Evolutionary conservation across 2,888 invertebrate species (phyloP), one percentile per base, ranked within the genome.

Genomic region (Synergus japonicus): DNA sequence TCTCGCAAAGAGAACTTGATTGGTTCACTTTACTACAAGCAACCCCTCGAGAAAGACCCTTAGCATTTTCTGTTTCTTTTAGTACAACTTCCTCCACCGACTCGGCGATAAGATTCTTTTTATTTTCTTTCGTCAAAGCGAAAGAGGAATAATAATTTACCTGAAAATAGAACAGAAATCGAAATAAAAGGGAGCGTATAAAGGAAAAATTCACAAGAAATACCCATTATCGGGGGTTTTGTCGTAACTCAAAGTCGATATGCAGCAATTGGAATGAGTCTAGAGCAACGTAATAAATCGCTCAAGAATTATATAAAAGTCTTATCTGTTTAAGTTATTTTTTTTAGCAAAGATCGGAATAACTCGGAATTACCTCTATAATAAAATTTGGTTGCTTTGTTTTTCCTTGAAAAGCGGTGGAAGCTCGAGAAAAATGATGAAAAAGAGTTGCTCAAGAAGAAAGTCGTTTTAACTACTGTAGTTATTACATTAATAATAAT

Each of bases 401-500:
- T 66, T 66, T 44, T 66, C 44, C 12, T 46, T 67, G 10, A 49
- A 69, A 49, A 15, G 2, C 15, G 37, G 8, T 29, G 69, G n/a
- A 15, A 69, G 60, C 60, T 60, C 12, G 22, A 12, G 22, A 29
- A 29, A 22, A 37, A 49, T 49, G n/a, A 15, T 49, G 49, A 73
- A 73, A 58, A 69, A 69, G n/a, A 69, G 69, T 69, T 49, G 12
- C 2, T 46, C 4, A 73, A 54, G 73, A 54, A 54, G 41, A 73
- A 37, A 54, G 37, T 22, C 29, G 4, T 22, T 29, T 22, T 37
- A 73, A 54, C 54, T 54, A 37, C 37, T 37, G n/a, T 12, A 54
- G 54, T 73, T 73, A 73, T 73, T 41, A 73, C 29, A 69, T 69
- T 49, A 49, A 49, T 54, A 15, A 37, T 37, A 73, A 73, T 73